Percentiles rank a stretch among this genome's conserved stretches.
Conservation (phyloP, 2,888 invertebrate species). For the Campoletis raptor region DNA sequence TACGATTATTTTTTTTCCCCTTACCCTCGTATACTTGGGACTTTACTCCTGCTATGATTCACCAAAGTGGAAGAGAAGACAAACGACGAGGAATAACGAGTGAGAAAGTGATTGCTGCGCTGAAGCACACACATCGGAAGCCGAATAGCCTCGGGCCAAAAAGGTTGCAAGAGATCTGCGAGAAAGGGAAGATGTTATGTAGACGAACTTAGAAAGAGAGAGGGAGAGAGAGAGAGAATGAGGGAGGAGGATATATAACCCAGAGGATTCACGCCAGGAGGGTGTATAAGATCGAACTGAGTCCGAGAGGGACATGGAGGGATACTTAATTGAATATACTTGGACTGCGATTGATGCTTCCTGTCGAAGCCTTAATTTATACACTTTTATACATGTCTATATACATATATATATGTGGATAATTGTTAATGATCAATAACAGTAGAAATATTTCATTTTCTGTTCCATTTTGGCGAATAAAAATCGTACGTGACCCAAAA, state of each 20-base stretch:
- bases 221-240: constrained; percentile 17
- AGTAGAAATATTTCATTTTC: not conserved
- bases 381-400: not conserved
- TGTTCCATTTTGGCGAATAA: not conserved
- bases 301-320: constrained; percentile 59
- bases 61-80: constrained; percentile 46
- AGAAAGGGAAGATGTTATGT: constrained; percentile 1
- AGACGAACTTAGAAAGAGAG: not conserved
- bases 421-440: not conserved
- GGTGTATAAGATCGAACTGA: constrained; percentile 29
- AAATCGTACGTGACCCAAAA: not conserved
- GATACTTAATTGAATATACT: constrained; percentile 80
- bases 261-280: constrained; percentile 46
- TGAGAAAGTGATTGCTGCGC: constrained; percentile 61
- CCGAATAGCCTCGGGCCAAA: constrained; percentile 54
- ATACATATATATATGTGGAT: constrained; percentile 5
- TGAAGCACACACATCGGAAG: constrained; percentile 57
- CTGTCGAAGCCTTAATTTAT: constrained; percentile 70
- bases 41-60: constrained; percentile 34
- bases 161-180: constrained; percentile 55
- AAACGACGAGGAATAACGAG: constrained; percentile 56
- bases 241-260: constrained; percentile 41
- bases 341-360: constrained; percentile 80
- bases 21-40: not conserved
- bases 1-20: constrained; percentile 31